A percentile compares a stretch with the other conserved stretches of the same genome.
Conservation (phyloP, 2,888 invertebrate genomes). For the Limnephilus lunatus region DNA sequence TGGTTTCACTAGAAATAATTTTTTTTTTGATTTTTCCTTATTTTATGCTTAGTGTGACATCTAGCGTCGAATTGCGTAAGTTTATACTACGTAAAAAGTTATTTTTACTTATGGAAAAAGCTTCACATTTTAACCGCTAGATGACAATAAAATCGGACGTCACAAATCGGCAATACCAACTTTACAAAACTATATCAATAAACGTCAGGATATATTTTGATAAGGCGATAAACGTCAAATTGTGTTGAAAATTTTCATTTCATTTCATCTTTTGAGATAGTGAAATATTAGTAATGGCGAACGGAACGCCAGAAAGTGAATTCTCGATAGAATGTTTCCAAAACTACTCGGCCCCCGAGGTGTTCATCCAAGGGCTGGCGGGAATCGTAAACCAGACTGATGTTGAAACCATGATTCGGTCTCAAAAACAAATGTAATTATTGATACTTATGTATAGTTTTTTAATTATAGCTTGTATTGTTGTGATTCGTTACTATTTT, state of each 20-base stretch:
- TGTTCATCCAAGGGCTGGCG: slow-evolving; percentile 94
- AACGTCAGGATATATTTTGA: slow-evolving; percentile 19
- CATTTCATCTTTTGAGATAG: background rate
- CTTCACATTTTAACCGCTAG: background rate
- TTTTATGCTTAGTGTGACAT: background rate
- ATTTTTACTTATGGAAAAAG: background rate
- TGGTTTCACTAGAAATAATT: background rate
- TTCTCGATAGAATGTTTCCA: slow-evolving; percentile 92
- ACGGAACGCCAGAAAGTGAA: slow-evolving; percentile 82
- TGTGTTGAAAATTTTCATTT: background rate
- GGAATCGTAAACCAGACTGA: slow-evolving; percentile 95
- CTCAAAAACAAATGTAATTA: slow-evolving; percentile 92
- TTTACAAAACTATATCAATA: background rate
- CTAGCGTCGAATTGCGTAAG: background rate
- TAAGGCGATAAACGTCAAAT: slow-evolving; percentile 1
- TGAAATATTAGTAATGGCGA: slow-evolving; percentile 71
- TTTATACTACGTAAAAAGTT: too few species aligned
- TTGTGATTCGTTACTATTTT: background rate
- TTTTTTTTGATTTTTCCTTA: background rate
- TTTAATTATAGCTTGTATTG: background rate
- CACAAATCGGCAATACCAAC: background rate
- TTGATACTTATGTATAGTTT: background rate
- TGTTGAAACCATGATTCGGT: slow-evolving; percentile 91
- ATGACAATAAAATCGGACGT: background rate
- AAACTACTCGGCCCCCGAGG: slow-evolving; percentile 93